phyloP scores from a whole-genome alignment of 2,113 vertebrate species.

The Scomber scombrus region DNA sequence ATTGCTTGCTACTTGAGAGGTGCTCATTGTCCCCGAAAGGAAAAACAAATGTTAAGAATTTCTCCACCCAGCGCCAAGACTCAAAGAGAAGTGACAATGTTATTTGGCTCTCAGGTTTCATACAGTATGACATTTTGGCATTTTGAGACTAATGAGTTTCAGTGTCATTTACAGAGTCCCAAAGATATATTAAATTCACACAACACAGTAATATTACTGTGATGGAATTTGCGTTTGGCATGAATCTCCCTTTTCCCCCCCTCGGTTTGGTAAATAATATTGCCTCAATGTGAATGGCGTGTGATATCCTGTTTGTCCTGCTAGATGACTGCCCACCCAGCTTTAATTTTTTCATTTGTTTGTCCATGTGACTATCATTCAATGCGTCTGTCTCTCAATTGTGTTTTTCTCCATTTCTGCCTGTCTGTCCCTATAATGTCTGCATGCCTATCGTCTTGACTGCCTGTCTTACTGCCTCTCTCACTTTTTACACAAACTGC shows the following conservation, averaged over 20 bases:
- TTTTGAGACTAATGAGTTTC: constrained; percentile 75
- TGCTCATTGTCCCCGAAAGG: neutral
- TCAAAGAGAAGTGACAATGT: constrained; percentile 25
- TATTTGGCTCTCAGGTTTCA: constrained; percentile 38
- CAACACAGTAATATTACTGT: constrained; percentile 47
- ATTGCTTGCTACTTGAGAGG: neutral
- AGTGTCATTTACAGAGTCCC: constrained; percentile 60
- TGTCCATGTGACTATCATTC: neutral
- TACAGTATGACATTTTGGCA: constrained; percentile 62
- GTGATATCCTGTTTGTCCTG: constrained; percentile 47
- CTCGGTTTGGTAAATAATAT: constrained; percentile 52
- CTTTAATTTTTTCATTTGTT: neutral
- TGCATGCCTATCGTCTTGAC: neutral
- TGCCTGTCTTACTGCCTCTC: neutral
- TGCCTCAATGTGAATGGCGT: constrained; percentile 49
- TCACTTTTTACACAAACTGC: neutral
- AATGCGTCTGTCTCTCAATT: neutral
- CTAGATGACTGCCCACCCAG: neutral
- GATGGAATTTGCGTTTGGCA: constrained; percentile 66
- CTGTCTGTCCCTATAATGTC: neutral
- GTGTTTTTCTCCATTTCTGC: neutral
- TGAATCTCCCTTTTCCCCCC: constrained; percentile 32
- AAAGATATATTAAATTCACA: constrained; percentile 67
- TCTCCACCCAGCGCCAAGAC: neutral
- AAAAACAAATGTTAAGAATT: neutral